phyloP scores from a whole-genome alignment of 2,797 vertebrate species.

The Neopelma chrysocephalum region DNA sequence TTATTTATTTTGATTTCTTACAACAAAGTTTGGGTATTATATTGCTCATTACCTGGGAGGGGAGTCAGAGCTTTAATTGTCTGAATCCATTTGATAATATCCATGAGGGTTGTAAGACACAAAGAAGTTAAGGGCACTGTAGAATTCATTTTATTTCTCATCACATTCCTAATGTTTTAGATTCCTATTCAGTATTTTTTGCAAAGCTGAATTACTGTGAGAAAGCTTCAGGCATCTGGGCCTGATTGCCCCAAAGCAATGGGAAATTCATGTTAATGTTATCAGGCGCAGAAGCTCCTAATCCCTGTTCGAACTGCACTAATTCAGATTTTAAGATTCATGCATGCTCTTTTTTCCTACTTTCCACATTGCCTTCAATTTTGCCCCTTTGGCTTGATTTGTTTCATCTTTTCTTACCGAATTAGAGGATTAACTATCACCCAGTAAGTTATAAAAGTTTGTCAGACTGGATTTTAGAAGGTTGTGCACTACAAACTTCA shows the following conservation, averaged over 20 bases:
- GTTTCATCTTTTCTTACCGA: not conserved
- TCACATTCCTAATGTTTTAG: not conserved
- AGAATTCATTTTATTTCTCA: not conserved
- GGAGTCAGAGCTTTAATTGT: not conserved
- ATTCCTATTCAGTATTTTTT: not conserved
- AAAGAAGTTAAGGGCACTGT: not conserved
- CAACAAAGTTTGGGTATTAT: not conserved
- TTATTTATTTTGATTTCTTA: not conserved
- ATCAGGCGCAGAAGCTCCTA: not conserved
- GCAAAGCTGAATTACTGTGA: not conserved
- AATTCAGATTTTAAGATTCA: conserved; percentile 10
- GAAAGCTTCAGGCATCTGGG: not conserved
- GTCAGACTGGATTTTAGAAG: not conserved
- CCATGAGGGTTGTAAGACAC: not conserved
- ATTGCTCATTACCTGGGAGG: not conserved
- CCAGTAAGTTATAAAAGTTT: not conserved
- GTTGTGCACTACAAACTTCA: not conserved
- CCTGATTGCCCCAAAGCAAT: not conserved
- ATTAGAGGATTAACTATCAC: not conserved
- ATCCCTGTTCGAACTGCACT: not conserved
- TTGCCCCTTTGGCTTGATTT: not conserved
- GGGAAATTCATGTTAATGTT: not conserved
- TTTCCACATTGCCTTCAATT: not conserved
- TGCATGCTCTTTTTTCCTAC: not conserved
- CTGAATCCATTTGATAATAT: not conserved